Evolutionary conservation across 1,140 invertebrate genomes (phyloP).

Genomic region (Cheumatopsyche charites): DNA sequence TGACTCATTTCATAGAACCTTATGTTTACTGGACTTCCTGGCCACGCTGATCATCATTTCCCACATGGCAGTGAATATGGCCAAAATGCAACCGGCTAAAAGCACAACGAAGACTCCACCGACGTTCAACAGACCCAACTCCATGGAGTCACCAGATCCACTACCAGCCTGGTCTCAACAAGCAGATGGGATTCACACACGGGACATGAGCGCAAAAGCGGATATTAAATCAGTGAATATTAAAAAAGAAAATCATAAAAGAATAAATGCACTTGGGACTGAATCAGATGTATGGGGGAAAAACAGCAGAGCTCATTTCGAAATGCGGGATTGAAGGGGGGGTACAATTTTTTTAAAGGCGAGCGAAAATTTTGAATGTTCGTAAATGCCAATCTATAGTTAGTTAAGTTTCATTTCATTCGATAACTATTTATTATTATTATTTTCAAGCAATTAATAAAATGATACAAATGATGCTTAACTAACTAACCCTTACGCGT

Average conservation of each 20-base stretch:
- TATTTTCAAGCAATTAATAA: no score
- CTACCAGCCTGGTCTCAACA: conserved; percentile 36
- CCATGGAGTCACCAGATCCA: conserved; percentile 53
- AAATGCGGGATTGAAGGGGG: no score
- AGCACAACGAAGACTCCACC: conserved; percentile 94
- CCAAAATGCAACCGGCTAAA: conserved; percentile 64
- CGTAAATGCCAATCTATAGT: no score
- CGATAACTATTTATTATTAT: no score
- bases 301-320: background rate
- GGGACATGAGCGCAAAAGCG: background rate
- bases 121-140: conserved; percentile 87
- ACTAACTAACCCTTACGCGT: no score
- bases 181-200: conserved; percentile 1
- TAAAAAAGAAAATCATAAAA: background rate
- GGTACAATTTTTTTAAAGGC: no score
- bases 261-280: no score
- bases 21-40: conserved; percentile 57
- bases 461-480: no score
- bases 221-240: background rate
- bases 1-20: conserved; percentile 49
- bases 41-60: conserved; percentile 60
- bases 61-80: conserved; percentile 53
- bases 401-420: no score
- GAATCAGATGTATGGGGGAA: background rate
- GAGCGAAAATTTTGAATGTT: no score